Conservation (phyloP, 1,140 invertebrate genomes). For the Diprion similis region DNA sequence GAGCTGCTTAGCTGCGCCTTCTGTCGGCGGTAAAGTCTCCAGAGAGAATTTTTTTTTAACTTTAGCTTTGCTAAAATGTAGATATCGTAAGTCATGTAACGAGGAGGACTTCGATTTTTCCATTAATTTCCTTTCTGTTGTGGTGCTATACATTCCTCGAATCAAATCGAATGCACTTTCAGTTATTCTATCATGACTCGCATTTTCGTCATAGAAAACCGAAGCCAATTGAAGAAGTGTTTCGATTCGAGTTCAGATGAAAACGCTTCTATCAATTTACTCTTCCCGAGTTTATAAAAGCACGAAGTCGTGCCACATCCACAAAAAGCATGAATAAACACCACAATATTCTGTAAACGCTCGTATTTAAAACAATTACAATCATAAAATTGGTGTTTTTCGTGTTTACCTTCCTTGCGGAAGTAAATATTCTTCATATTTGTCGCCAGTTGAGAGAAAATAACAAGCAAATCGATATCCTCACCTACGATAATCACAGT, state of each 20-base stretch:
- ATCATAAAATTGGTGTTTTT: slow-evolving; percentile 1
- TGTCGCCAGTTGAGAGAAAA: slow-evolving; percentile 12
- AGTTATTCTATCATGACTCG: slow-evolving; percentile 6
- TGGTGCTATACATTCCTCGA: neutral
- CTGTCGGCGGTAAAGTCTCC: slow-evolving; percentile 28
- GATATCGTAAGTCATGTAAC: slow-evolving; percentile 11
- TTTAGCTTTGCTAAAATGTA: slow-evolving; percentile 20
- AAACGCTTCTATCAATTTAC: no score
- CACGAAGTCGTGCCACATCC: slow-evolving; percentile 8
- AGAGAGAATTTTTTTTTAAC: slow-evolving; percentile 23
- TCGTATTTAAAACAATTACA: slow-evolving; percentile 12
- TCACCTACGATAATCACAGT: slow-evolving; percentile 16
- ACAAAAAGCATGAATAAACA: slow-evolving; percentile 21
- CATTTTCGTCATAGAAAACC: slow-evolving; percentile 17
- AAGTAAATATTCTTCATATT: slow-evolving; percentile 17
- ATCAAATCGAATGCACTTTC: slow-evolving; percentile 15
- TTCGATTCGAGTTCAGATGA: no score
- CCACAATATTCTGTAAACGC: slow-evolving; percentile 18
- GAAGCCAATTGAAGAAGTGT: slow-evolving; percentile 12
- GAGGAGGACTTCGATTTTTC: slow-evolving; percentile 13
- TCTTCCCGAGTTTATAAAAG: slow-evolving; percentile 17
- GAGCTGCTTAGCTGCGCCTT: slow-evolving; percentile 29
- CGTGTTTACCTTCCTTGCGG: slow-evolving; percentile 1
- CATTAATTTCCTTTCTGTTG: slow-evolving; percentile 11
- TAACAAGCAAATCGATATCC: slow-evolving; percentile 14